These are phyloP conservation scores for Unio pictorum DNA, from an alignment of 2,888 invertebrate species.

Conservation along the genomic window DNA sequence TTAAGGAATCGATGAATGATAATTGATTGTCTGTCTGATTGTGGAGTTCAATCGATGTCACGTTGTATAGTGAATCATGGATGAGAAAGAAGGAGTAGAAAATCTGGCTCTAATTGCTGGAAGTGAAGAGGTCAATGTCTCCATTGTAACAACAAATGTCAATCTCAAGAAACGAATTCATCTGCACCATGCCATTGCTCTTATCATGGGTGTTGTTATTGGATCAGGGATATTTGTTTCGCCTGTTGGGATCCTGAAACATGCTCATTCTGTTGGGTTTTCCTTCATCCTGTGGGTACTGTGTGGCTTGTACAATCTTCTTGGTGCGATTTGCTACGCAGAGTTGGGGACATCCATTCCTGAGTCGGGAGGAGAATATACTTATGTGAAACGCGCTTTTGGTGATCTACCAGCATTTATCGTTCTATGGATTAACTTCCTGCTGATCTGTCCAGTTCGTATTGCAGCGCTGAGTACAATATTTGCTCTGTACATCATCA, in stretches of 20 bases:
- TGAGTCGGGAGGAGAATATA: conserved; percentile 72
- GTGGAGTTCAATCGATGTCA: too few relatives aligned
- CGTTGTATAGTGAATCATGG: too few relatives aligned
- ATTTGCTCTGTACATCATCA: conserved; percentile 65
- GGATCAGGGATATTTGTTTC: conserved; percentile 97
- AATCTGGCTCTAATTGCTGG: too few relatives aligned
- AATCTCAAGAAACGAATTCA: conserved; percentile 88
- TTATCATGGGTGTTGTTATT: conserved; percentile 93
- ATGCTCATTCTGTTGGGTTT: conserved; percentile 81
- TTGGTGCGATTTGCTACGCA: conserved; percentile 91
- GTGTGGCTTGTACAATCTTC: conserved; percentile 82
- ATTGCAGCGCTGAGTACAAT: conserved; percentile 68
- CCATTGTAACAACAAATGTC: conserved; percentile 10
- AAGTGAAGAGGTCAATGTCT: too few relatives aligned
- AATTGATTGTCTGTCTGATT: too few relatives aligned
- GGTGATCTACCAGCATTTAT: conserved; percentile 67
- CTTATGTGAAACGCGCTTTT: conserved; percentile 73
- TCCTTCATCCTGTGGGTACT: conserved; percentile 91
- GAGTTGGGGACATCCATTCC: conserved; percentile 92
- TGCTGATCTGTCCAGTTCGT: conserved; percentile 67
- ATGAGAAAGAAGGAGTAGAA: too few relatives aligned
- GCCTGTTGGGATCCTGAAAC: conserved; percentile 87
- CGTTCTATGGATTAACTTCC: conserved; percentile 67
- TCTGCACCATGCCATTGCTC: conserved; percentile 89
- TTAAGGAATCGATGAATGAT: too few relatives aligned